phyloP scores from a whole-genome alignment of 2,888 invertebrate species.

The Acrocera orbiculus region DNA sequence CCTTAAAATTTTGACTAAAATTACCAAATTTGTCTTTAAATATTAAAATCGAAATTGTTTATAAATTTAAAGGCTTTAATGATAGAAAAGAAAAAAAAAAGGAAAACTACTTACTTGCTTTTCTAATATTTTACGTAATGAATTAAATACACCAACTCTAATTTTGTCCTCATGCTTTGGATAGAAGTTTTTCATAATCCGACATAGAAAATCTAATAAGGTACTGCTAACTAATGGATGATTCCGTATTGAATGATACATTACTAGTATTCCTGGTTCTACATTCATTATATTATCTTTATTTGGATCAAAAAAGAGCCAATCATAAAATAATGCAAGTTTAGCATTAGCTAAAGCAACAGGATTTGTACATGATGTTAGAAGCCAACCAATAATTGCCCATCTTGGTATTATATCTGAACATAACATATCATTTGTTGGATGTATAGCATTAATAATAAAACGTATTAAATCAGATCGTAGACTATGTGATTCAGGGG shows the following conservation, averaged over 20 bases:
- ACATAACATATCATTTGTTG: conserved; percentile 47
- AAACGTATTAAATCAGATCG: conserved; percentile 51
- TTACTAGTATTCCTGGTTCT: conserved; percentile 50
- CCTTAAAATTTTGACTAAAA: no score
- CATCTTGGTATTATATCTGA: conserved; percentile 52
- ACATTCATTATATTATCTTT: conserved; percentile 55
- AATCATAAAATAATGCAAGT: conserved; percentile 49
- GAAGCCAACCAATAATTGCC: conserved; percentile 53
- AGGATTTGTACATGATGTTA: conserved; percentile 47
- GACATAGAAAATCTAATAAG: conserved; percentile 47
- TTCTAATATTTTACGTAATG: conserved; percentile 28
- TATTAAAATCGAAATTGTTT: neutral
- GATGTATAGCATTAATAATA: conserved; percentile 50
- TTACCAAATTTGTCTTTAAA: no score
- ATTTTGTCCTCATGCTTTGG: conserved; percentile 30
- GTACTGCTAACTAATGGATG: conserved; percentile 48
- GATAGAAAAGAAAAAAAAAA: neutral
- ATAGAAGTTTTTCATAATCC: conserved; percentile 36
- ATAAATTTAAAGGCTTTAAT: no score
- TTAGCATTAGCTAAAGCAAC: conserved; percentile 50
- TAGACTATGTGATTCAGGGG: conserved; percentile 47
- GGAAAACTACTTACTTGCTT: conserved; percentile 49
- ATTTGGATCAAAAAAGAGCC: conserved; percentile 48
- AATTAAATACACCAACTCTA: conserved; percentile 31
- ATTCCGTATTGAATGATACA: conserved; percentile 46